phyloP scores from a whole-genome alignment of 2,888 invertebrate genomes.

The Villa cingulata region DNA sequence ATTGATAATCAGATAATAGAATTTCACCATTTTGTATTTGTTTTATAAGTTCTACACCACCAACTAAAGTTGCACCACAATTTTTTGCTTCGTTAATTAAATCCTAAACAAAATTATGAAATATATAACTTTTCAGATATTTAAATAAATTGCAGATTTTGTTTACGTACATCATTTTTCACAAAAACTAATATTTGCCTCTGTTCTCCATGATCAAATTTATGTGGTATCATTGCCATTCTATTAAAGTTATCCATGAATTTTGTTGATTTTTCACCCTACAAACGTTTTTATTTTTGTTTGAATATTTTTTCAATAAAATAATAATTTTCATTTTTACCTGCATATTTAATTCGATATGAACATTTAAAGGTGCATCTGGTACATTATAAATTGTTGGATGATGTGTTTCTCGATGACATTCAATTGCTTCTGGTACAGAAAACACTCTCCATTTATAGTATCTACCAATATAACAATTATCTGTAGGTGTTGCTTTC shows the following conservation, averaged over 20 bases:
- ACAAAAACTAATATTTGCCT: conserved; percentile 61
- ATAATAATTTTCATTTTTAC: conserved; percentile 10
- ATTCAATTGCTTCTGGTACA: conserved; percentile 60
- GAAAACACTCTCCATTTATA: conserved; percentile 49
- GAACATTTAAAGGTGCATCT: conserved; percentile 51
- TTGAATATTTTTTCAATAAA: not conserved
- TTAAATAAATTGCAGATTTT: no score
- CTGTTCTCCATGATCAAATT: conserved; percentile 54
- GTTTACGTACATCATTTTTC: conserved; percentile 45
- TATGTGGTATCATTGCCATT: conserved; percentile 51
- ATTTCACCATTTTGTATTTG: conserved; percentile 62
- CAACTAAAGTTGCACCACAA: conserved; percentile 60
- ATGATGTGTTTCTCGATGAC: conserved; percentile 68
- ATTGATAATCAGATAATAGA: conserved; percentile 54
- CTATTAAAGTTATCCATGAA: conserved; percentile 55
- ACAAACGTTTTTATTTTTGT: conserved; percentile 34
- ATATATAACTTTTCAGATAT: no score
- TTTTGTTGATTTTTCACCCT: conserved; percentile 39
- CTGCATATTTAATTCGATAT: conserved; percentile 69
- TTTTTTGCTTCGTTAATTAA: conserved; percentile 41
- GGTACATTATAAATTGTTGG: conserved; percentile 69
- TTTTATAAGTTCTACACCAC: conserved; percentile 61
- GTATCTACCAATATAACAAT: conserved; percentile 47
- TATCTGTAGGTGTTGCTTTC: conserved; percentile 43
- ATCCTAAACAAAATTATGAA: conserved; percentile 20